Evolutionary conservation across 2,113 vertebrate species (phyloP), one percentile per base, ranked within the genome.

Genomic region (Microcebus griseorufus): DNA sequence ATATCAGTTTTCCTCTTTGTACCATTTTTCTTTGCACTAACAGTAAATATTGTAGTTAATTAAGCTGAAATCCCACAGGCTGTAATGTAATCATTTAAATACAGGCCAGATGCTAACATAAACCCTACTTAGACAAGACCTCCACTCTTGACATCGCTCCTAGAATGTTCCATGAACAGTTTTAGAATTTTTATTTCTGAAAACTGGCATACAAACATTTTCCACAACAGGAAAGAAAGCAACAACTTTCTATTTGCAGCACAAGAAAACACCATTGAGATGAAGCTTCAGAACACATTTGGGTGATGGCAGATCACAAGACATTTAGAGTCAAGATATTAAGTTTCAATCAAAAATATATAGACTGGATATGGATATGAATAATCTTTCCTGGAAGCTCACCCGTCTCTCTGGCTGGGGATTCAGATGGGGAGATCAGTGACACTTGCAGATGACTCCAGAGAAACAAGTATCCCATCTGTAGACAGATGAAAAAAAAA

Each of bases 101-200:
- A 73, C 80, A 86, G 53, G 27, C 81, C 85, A 90, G 81, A 88
- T 81, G 76, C 58, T 90, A 85, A 88, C 11, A 72, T 18, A 73
- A 65, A 82, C 37, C 55, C 39, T 88, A 55, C 22, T 42, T 55
- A n/a, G 55, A 91, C 17, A 76, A 96, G 79, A 64, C 62, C 97
- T 97, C 93, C 85, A 97, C 98, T 97, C 96, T 96, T 97, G 70
- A 97, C 95, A 98, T 96, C 90, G 95, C 96, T 98, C 94, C 93
- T 97, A 97, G 97, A 98, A 95, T 25, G 17, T 95, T 97, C 96
- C 90, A 76, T 93, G 97, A 97, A 95, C 96, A 96, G 95, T 93
- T 98, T 98, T 94, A 51, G 93, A 90, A 83, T 69, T 96, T 97
- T 98, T 98, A 98, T 98, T 98, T 98, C 91, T 97, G 96, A 98